Evolutionary conservation across 2,888 invertebrate species (phyloP).

Genomic region (Rotaria macrura): DNA sequence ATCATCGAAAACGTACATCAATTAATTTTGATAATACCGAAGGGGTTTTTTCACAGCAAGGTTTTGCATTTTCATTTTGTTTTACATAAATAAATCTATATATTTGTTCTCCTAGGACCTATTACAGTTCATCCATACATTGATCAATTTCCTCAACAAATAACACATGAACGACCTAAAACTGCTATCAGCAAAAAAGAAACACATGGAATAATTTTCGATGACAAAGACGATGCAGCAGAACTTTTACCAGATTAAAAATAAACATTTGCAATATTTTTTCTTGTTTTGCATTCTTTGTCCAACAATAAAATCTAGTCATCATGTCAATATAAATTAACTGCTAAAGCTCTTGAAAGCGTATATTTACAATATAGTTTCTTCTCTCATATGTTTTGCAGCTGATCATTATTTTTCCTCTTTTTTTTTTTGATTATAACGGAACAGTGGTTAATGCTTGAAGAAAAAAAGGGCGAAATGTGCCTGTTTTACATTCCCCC

Average conservation of each 20-base stretch:
- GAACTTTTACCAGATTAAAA: conserved; percentile 12
- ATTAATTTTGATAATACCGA: neutral
- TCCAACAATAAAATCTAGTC: neutral
- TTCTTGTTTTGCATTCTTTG: neutral
- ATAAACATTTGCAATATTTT: neutral
- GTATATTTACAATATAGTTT: neutral
- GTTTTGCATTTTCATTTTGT: neutral
- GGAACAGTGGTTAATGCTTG: neutral
- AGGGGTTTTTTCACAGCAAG: neutral
- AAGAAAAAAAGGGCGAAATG: neutral
- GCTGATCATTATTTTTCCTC: neutral
- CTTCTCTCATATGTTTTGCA: conserved; percentile 14
- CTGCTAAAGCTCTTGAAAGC: neutral
- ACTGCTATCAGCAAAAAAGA: conserved; percentile 14
- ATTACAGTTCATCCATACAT: neutral
- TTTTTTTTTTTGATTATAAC: neutral
- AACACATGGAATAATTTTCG: neutral
- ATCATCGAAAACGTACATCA: neutral
- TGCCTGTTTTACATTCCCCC: neutral
- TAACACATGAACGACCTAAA: neutral
- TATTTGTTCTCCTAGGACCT: neutral
- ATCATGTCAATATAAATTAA: neutral
- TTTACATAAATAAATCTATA: neutral
- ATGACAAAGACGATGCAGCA: conserved; percentile 14
- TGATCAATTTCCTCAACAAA: neutral